These are phyloP conservation scores for Ditula angustiorana DNA, from an alignment of 2,888 invertebrate genomes.

Conservation along the genomic window DNA sequence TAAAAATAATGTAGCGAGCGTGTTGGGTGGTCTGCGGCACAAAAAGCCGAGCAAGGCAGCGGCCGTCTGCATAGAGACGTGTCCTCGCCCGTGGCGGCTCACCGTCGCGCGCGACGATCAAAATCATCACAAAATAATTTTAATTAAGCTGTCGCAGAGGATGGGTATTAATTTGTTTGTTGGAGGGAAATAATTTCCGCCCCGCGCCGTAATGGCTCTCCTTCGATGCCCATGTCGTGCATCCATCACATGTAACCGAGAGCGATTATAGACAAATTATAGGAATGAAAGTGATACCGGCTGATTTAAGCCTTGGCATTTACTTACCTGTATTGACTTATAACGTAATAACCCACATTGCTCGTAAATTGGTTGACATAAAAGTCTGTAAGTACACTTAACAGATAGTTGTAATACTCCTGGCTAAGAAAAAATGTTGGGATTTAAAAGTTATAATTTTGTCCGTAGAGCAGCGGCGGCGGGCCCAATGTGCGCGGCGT, in stretches of 20 bases:
- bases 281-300: slow-evolving; percentile 19
- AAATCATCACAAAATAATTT: slow-evolving; percentile 39
- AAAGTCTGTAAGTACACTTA: not conserved
- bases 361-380: not conserved
- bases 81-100: slow-evolving; percentile 35
- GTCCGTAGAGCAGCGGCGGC: not conserved
- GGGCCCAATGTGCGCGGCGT: slow-evolving; percentile 44
- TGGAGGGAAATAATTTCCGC: slow-evolving; percentile 33
- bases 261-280: slow-evolving; percentile 35
- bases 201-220: slow-evolving; percentile 15
- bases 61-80: slow-evolving; percentile 66
- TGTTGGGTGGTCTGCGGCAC: slow-evolving; percentile 80
- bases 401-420: not conserved
- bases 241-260: slow-evolving; percentile 24
- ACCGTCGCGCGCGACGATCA: slow-evolving; percentile 27
- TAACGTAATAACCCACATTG: not conserved
- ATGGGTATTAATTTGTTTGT: slow-evolving; percentile 37
- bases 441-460: slow-evolving; percentile 1
- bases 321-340: not conserved
- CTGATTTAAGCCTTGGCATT: slow-evolving; percentile 1
- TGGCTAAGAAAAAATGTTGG: not conserved
- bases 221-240: slow-evolving; percentile 3
- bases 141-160: slow-evolving; percentile 38
- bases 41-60: slow-evolving; percentile 60
- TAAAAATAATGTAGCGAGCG: slow-evolving; percentile 82